These are phyloP conservation scores for Ctenopoma kingsleyae DNA, from an alignment of 2,797 vertebrate genomes.

Conservation along the genomic window DNA sequence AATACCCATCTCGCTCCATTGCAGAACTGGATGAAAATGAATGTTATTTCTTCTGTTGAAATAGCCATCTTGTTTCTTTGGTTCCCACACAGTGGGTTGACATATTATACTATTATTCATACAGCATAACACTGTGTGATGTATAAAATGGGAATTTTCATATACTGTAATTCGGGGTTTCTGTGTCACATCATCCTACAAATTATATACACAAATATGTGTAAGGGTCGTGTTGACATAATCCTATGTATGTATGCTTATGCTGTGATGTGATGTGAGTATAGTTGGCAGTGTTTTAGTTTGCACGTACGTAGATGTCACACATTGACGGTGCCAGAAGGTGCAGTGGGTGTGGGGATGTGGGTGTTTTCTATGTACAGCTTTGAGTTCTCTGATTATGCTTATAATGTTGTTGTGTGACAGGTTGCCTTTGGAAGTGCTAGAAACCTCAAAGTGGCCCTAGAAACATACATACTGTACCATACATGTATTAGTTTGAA, in stretches of 20 bases:
- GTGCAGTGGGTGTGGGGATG: slow-evolving; percentile 74
- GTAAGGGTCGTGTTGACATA: slow-evolving; percentile 33
- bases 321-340: slow-evolving; percentile 71
- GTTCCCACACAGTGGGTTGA: slow-evolving; percentile 51
- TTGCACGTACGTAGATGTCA: slow-evolving; percentile 65
- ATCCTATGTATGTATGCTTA: slow-evolving; percentile 12
- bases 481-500: slow-evolving; percentile 23
- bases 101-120: slow-evolving; percentile 42
- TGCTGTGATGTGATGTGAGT: slow-evolving; percentile 36
- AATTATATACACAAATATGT: slow-evolving; percentile 49
- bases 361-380: slow-evolving; percentile 78
- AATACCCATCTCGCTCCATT: slow-evolving; percentile 54
- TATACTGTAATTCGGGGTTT: slow-evolving; percentile 20
- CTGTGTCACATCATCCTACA: slow-evolving; percentile 32
- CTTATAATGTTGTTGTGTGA: slow-evolving; percentile 77
- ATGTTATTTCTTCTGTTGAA: slow-evolving; percentile 62
- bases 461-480: slow-evolving; percentile 26
- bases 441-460: slow-evolving; percentile 46
- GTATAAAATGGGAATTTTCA: slow-evolving; percentile 25
- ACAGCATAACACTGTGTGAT: slow-evolving; percentile 24
- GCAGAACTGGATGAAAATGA: slow-evolving; percentile 61
- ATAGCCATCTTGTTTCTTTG: slow-evolving; percentile 56
- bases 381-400: slow-evolving; percentile 76
- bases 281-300: slow-evolving; percentile 52
- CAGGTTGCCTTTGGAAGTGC: slow-evolving; percentile 72